These are phyloP conservation scores for Enoplolaimus lenunculus DNA, from an alignment of 2,888 invertebrate genomes.

Conservation along the genomic window DNA sequence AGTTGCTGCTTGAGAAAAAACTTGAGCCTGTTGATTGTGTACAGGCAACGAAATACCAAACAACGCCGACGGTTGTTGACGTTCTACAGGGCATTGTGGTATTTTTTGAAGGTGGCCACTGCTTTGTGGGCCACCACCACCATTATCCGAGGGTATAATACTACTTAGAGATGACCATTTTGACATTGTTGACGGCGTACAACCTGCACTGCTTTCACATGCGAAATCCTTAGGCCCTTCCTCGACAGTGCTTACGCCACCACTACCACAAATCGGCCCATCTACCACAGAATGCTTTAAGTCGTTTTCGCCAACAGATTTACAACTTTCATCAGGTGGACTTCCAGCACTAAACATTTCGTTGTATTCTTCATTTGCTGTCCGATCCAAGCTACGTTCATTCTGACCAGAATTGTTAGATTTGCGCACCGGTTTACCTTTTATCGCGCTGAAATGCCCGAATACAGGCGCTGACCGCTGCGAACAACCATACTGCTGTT, in stretches of 20 bases:
- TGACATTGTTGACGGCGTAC: conserved; percentile 11
- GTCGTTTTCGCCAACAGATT: no score
- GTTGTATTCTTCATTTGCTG: no score
- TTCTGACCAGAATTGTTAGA: no score
- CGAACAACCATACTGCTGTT: no score
- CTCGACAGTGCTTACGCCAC: background rate
- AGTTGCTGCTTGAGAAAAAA: background rate
- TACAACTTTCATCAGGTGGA: no score
- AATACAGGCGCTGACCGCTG: no score
- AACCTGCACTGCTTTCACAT: background rate
- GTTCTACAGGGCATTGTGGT: background rate
- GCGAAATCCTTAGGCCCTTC: conserved; percentile 11
- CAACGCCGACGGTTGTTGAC: background rate
- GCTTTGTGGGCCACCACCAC: background rate
- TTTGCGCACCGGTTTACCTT: no score
- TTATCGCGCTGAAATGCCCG: no score
- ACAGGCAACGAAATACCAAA: background rate
- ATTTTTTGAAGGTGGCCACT: no score
- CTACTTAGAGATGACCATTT: conserved; percentile 14
- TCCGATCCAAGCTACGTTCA: no score
- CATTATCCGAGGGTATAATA: background rate
- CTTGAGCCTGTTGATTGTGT: background rate
- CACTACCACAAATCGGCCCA: background rate
- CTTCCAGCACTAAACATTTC: no score
- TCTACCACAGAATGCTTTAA: no score